A percentile compares a stretch with the other conserved stretches of the same genome.
phyloP scores from a whole-genome alignment of 2,888 invertebrate species.

The Dynastes grantii region DNA sequence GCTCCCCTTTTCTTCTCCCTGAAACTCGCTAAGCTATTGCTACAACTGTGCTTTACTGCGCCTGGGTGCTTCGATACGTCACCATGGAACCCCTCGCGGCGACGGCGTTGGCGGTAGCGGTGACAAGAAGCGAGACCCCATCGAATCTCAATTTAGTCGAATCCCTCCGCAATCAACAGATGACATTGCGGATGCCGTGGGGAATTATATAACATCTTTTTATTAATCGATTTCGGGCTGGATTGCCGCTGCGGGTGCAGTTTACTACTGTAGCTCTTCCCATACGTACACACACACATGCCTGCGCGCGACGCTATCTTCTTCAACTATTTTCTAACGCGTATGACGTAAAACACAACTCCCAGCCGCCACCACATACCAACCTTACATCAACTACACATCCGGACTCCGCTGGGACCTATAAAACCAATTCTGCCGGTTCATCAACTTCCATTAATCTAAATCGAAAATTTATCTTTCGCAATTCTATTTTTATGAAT shows the following conservation, averaged over 20 bases:
- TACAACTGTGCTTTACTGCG: neutral
- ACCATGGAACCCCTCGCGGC: conserved; percentile 32
- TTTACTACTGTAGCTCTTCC: conserved; percentile 49
- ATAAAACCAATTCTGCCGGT: conserved; percentile 37
- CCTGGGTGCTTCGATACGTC: conserved; percentile 52
- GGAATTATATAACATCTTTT: conserved; percentile 67
- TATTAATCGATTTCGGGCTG: conserved; percentile 67
- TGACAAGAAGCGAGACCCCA: conserved; percentile 52
- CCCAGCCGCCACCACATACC: neutral
- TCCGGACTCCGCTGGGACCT: conserved; percentile 1
- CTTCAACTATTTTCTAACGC: conserved; percentile 26
- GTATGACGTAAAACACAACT: neutral
- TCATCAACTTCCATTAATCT: conserved; percentile 50
- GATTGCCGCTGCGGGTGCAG: conserved; percentile 65
- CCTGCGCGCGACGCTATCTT: neutral
- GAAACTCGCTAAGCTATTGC: conserved; percentile 1
- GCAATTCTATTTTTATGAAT: conserved; percentile 41
- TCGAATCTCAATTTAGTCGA: conserved; percentile 65
- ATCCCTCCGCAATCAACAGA: conserved; percentile 68
- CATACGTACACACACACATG: too few relatives aligned
- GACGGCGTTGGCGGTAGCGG: neutral
- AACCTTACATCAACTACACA: neutral
- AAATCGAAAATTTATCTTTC: conserved; percentile 51
- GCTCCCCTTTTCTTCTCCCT: conserved; percentile 44
- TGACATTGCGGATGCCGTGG: conserved; percentile 63